Conservation (phyloP, 1,140 invertebrate genomes). For the Pinna nobilis region DNA sequence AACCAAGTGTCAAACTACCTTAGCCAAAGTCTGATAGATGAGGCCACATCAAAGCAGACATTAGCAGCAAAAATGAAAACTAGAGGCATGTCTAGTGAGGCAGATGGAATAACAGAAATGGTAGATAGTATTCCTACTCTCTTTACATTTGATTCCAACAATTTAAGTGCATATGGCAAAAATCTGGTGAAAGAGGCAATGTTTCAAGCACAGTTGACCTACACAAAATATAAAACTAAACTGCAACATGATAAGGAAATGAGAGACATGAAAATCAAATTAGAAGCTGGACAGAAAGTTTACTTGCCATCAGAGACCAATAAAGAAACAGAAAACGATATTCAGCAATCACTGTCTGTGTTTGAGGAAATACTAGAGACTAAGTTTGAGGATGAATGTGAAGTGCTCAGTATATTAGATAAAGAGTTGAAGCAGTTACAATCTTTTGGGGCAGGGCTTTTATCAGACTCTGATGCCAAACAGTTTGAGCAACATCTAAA, state of each 20-base stretch:
- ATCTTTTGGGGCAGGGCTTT: constrained; percentile 18
- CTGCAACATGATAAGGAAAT: constrained; percentile 61
- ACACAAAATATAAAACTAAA: constrained; percentile 65
- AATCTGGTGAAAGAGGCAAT: constrained; percentile 62
- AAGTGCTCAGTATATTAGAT: constrained; percentile 61
- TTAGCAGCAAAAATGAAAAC: constrained; percentile 48
- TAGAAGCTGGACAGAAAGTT: constrained; percentile 50
- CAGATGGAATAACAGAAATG: constrained; percentile 7
- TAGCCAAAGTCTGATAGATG: constrained; percentile 52
- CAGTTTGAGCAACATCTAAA: constrained; percentile 55
- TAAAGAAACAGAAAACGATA: constrained; percentile 57
- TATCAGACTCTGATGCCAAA: constrained; percentile 42
- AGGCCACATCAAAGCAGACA: constrained; percentile 61
- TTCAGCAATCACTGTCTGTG: constrained; percentile 55
- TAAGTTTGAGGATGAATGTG: constrained; percentile 67
- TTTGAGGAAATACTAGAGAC: constrained; percentile 67
- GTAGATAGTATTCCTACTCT: constrained; percentile 53
- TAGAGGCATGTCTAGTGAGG: background rate
- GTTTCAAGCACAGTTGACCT: constrained; percentile 64
- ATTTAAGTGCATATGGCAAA: constrained; percentile 50
- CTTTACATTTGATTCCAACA: constrained; percentile 36
- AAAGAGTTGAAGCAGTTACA: constrained; percentile 56
- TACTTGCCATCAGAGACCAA: constrained; percentile 49
- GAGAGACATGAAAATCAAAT: constrained; percentile 53
- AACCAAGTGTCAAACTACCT: constrained; percentile 47